These are phyloP conservation scores for Cossypha caffra DNA, from an alignment of 2,797 vertebrate species.

Conservation along the genomic window DNA sequence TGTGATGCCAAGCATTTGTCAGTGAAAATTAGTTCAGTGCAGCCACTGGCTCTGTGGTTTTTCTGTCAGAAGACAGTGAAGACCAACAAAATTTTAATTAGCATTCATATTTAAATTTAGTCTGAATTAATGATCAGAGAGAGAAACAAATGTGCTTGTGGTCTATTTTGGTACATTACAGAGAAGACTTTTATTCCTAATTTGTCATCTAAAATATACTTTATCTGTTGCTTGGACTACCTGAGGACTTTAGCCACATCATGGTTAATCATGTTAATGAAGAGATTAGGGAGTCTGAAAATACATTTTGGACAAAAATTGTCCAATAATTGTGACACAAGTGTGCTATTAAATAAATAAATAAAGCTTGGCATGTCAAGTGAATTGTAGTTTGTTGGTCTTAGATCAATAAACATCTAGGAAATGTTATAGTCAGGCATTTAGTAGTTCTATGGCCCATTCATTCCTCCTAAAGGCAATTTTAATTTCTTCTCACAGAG, in stretches of 20 bases:
- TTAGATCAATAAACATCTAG: not conserved
- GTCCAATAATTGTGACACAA: not conserved
- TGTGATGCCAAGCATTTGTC: conserved; percentile 61
- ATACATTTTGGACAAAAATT: not conserved
- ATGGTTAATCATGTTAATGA: not conserved
- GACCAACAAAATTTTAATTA: conserved; percentile 62
- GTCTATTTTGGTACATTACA: not conserved
- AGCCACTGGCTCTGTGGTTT: conserved; percentile 19
- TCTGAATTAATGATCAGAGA: conserved; percentile 47
- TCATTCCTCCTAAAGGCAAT: not conserved
- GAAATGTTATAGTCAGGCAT: not conserved
- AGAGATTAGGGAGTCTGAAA: not conserved
- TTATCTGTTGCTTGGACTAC: not conserved
- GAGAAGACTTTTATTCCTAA: not conserved
- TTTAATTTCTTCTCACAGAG: not conserved
- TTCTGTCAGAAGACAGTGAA: conserved; percentile 24
- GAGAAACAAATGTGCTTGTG: conserved; percentile 25
- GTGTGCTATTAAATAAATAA: not conserved
- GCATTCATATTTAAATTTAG: conserved; percentile 13
- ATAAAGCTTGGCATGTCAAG: not conserved
- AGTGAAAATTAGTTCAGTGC: conserved; percentile 62
- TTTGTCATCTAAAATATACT: not conserved
- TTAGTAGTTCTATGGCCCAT: not conserved
- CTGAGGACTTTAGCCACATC: not conserved
- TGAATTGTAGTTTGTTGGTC: not conserved